Conservation (phyloP, 2,888 invertebrate genomes). For the Stomorhina lunata region DNA sequence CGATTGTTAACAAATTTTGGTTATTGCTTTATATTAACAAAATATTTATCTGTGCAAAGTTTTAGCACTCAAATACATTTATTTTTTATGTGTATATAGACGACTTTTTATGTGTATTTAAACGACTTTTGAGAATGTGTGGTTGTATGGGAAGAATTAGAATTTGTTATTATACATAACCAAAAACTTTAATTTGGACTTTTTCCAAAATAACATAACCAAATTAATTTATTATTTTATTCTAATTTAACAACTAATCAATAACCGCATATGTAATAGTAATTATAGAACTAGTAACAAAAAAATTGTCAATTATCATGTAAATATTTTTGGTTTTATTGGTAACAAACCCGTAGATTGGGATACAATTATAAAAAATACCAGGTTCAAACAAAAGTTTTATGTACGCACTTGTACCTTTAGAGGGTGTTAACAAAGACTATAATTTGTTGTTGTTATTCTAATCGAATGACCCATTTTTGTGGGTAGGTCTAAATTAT, state of each 20-base stretch:
- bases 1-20: no score
- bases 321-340: neutral
- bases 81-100: no score
- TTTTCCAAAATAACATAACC: neutral
- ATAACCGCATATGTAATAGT: neutral
- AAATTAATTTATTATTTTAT: neutral
- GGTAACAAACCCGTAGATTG: neutral
- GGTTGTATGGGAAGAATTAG: no score
- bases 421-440: constrained; percentile 12
- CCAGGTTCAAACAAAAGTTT: neutral
- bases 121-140: no score
- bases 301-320: constrained; percentile 16
- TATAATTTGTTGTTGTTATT: no score
- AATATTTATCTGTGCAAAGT: neutral
- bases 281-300: neutral
- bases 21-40: no score
- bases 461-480: neutral
- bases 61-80: no score
- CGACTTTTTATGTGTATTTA: no score
- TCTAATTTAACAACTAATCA: constrained; percentile 3
- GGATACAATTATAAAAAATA: neutral
- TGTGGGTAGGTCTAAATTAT: no score
- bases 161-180: no score
- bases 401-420: no score
- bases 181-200: neutral